Evolutionary conservation across 2,888 invertebrate genomes (phyloP).

Genomic region (Stenodema calcarata): DNA sequence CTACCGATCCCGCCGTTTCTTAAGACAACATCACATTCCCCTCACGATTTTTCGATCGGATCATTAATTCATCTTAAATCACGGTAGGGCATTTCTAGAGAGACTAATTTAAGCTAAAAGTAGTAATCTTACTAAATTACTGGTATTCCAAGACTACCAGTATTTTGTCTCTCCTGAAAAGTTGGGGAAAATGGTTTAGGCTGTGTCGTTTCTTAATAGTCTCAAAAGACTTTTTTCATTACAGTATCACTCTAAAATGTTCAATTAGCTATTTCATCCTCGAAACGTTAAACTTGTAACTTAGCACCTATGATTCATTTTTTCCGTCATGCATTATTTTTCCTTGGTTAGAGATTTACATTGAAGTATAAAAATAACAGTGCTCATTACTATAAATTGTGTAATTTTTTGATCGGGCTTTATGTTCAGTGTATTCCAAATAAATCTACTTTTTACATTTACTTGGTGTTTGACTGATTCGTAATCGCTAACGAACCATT

Average conservation of each 20-base stretch:
- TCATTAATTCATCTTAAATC: too few species aligned
- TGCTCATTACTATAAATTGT: constrained; percentile 17
- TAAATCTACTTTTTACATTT: constrained; percentile 22
- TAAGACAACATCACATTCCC: too few species aligned
- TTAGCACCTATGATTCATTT: background rate
- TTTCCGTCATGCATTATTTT: background rate
- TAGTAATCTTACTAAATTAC: too few species aligned
- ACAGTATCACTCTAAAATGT: background rate
- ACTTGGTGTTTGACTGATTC: constrained; percentile 26
- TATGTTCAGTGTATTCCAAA: background rate
- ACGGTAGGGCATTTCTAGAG: too few species aligned
- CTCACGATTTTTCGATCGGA: too few species aligned
- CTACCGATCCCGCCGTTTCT: too few species aligned
- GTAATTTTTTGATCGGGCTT: constrained; percentile 16
- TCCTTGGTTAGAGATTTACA: background rate
- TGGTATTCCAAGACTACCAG: too few species aligned
- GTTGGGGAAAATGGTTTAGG: too few species aligned
- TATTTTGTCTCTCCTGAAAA: too few species aligned
- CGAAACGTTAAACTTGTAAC: background rate
- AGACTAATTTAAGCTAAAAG: too few species aligned
- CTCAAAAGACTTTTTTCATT: background rate
- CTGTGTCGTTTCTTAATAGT: too few species aligned
- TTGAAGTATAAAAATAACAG: constrained; percentile 35
- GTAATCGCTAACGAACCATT: background rate
- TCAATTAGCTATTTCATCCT: background rate